These are phyloP conservation scores for Cinclus cinclus DNA, from an alignment of 2,113 vertebrate species.

Conservation along the genomic window DNA sequence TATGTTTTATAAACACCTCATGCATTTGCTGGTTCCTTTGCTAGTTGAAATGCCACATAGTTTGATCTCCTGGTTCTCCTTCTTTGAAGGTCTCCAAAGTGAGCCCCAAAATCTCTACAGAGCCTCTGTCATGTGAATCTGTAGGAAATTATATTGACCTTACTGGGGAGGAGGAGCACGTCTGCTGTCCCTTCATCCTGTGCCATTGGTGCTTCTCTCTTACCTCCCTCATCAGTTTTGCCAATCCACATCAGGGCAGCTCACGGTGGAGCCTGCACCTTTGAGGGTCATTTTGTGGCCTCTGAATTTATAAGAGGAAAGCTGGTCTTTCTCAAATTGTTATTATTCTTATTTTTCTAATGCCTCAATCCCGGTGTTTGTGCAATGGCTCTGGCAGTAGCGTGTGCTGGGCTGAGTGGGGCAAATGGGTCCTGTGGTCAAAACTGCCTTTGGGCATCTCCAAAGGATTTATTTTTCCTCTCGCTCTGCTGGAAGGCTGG, in stretches of 20 bases:
- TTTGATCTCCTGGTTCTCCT: not conserved
- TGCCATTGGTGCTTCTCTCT: not conserved
- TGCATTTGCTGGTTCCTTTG: not conserved
- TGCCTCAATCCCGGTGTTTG: not conserved
- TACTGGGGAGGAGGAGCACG: not conserved
- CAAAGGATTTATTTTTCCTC: not conserved
- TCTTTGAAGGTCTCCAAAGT: not conserved
- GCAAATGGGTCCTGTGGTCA: not conserved
- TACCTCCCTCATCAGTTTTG: not conserved
- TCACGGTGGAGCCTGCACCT: not conserved
- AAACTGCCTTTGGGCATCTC: not conserved
- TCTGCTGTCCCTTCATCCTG: not conserved
- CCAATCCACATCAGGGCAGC: not conserved
- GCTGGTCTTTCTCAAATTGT: not conserved
- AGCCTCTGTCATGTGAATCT: not conserved
- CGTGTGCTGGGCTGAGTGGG: not conserved
- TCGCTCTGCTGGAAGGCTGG: not conserved
- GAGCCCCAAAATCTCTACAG: not conserved
- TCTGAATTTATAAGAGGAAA: not conserved
- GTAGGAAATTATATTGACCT: not conserved
- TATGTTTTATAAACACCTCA: rapidly evolving
- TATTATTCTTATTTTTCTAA: not conserved
- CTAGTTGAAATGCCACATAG: not conserved
- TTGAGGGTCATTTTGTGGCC: not conserved
- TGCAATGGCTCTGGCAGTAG: not conserved